Base-by-base conservation (phyloP, 2,888 invertebrate species). In the Stramonita haemastoma region DNA sequence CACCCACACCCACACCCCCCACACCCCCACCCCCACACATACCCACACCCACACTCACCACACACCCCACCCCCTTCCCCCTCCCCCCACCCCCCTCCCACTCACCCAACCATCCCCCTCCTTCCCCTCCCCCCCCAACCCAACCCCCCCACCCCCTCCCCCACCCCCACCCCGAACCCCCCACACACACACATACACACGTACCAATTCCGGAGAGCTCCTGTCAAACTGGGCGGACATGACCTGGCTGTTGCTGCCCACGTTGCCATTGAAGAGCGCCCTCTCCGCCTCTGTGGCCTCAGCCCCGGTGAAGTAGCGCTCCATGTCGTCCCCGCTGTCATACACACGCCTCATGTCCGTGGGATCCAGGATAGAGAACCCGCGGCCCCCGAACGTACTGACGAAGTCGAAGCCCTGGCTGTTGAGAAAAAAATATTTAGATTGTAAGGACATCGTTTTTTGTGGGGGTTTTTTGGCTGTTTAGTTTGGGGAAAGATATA, bases 301-400 rank as follows among this genome's bases (percentile, higher is more conserved):
- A 4, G 26, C 32, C 0, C 32, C 83, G 26, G 56, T 36, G 34
- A 83, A 89, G 73, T 81, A 87, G 0, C 86, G 87, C 70, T 89
- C 89, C 26, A 89, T n/a, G 83, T 60, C 57, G 84, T 89, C 87
- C 4, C 89, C 89, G 70, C 89, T 89, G 89, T 89, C 89, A 56
- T 83, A 89, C 46, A 89, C 89, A 11, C 89, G 87, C 1, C 17
- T n/a, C 89, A 89, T 89, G 70, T 60, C 66, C 0, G 36, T 22
- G 4, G 89, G 66, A 56, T 89, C 87, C 29, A 87, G 34, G 36
- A 89, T 86, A 15, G 89, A 89, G 81, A 86, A 89, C 32, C 89
- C 89, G 8, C 89, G 81, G 8, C 89, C 89, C 11, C 89, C 89
- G 77, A 77, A 89, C 6, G 89, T 87, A n/a, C 66, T 32, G 34